phyloP scores from a whole-genome alignment of 2,113 vertebrate species.

The Gopherus evgoodei region DNA sequence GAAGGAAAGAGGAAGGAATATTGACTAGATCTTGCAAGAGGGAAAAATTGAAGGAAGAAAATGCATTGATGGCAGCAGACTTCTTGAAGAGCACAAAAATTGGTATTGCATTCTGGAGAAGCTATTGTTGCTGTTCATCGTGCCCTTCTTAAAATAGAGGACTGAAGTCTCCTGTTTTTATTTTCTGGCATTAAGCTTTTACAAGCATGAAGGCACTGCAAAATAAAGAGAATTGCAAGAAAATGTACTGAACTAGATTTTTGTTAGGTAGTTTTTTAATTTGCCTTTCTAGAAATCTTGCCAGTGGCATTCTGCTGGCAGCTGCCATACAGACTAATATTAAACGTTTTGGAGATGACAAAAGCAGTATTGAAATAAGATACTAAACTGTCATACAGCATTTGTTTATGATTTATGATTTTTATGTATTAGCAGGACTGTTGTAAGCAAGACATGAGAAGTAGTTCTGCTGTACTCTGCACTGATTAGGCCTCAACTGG shows the following conservation, averaged over 20 bases:
- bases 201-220: neutral
- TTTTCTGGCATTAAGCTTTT: no score
- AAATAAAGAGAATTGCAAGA: neutral
- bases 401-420: neutral
- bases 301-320: neutral
- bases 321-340: fast-evolving
- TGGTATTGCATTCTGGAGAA: fast-evolving
- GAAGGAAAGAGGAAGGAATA: neutral
- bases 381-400: fast-evolving
- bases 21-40: neutral
- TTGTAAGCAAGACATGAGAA: no score
- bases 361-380: neutral
- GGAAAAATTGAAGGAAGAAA: neutral
- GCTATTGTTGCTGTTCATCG: neutral
- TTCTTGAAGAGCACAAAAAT: neutral
- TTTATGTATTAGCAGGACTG: no score
- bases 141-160: neutral
- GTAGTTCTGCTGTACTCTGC: no score
- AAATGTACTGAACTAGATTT: neutral
- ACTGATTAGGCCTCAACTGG: no score
- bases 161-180: neutral
- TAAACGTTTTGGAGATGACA: neutral
- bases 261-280: neutral
- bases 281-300: neutral
- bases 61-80: neutral